Conservation (phyloP, 2,797 vertebrate species). For the Cossypha heuglini region DNA sequence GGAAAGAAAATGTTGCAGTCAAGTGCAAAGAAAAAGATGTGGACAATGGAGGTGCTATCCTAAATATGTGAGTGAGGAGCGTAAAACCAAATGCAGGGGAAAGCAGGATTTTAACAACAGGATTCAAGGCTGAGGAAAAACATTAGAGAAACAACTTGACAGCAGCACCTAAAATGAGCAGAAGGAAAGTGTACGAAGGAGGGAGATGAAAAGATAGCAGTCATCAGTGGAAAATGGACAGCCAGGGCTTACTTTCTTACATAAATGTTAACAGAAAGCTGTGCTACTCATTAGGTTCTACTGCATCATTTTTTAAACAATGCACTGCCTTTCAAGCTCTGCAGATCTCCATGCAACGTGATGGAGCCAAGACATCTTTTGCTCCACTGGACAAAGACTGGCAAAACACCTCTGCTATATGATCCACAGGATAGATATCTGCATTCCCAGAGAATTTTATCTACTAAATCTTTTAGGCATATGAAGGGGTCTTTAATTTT, state of each 20-base stretch:
- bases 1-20: neutral
- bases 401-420: neutral
- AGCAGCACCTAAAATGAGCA: neutral
- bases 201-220: neutral
- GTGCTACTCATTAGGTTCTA: neutral
- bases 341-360: neutral
- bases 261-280: neutral
- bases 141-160: neutral
- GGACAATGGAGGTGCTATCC: neutral
- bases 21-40: neutral
- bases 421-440: neutral
- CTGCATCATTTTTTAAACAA: neutral
- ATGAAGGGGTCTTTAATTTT: neutral
- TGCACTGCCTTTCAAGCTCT: neutral
- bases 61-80: neutral
- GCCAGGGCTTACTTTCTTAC: neutral
- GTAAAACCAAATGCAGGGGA: neutral
- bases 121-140: neutral
- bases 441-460: neutral
- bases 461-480: neutral
- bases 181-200: neutral
- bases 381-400: neutral
- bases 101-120: neutral
- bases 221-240: neutral
- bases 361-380: neutral